Evolutionary conservation across 2,113 vertebrate species (phyloP).

Genomic region (Bos javanicus): DNA sequence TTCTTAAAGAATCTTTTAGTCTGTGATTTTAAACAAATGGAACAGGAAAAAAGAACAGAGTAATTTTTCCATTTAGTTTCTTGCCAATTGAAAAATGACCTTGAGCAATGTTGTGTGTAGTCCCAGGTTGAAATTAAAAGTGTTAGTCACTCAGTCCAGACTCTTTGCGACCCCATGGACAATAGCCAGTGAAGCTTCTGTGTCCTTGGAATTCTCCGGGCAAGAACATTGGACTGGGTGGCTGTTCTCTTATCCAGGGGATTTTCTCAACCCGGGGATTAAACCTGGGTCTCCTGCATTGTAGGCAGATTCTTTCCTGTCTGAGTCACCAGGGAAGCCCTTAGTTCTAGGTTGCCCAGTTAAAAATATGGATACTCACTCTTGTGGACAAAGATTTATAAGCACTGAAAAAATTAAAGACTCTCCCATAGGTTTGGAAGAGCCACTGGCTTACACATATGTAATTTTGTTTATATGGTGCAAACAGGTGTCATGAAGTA

Average conservation of each 20-base stretch:
- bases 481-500: background rate
- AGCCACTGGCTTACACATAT: background rate
- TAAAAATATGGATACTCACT: background rate
- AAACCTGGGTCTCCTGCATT: background rate
- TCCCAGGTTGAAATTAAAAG: background rate
- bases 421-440: background rate
- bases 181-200: background rate
- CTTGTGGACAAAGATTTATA: background rate
- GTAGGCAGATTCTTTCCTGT: background rate
- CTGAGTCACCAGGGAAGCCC: background rate
- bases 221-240: background rate
- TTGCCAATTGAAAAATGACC: background rate
- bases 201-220: background rate
- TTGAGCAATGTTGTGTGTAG: background rate
- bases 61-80: background rate
- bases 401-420: background rate
- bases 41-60: background rate
- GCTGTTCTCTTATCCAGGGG: background rate
- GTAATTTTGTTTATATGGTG: background rate
- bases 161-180: background rate
- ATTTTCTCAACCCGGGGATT: background rate
- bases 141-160: background rate
- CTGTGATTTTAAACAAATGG: background rate
- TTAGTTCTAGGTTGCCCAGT: background rate
- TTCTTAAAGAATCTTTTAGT: background rate